Conservation (phyloP, 2,113 vertebrate species). For the Balaenoptera acutorostrata region DNA sequence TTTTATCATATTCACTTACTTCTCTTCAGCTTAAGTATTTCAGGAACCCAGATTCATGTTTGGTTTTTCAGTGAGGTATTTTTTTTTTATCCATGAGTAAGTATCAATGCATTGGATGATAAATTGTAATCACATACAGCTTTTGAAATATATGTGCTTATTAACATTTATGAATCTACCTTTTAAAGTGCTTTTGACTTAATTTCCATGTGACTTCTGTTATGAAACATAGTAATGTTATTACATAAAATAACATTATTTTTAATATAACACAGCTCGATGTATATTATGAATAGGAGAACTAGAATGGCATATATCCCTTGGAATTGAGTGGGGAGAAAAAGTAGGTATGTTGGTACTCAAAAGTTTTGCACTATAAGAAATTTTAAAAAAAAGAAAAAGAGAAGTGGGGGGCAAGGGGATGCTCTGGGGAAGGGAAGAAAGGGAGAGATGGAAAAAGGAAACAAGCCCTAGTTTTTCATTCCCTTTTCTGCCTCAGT, state of each 20-base stretch:
- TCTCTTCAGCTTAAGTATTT: conserved; percentile 25
- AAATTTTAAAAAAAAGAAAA: neutral
- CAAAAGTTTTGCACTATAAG: neutral
- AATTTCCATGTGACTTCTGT: conserved; percentile 20
- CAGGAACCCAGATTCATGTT: neutral
- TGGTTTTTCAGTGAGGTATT: neutral
- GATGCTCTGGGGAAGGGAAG: neutral
- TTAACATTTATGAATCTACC: neutral
- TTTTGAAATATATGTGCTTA: neutral
- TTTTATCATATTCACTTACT: conserved; percentile 17
- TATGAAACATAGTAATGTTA: neutral
- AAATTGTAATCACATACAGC: neutral
- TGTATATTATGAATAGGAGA: conserved; percentile 6
- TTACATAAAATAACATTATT: neutral
- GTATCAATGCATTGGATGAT: neutral
- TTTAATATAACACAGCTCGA: neutral
- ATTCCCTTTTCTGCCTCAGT: conserved; percentile 5
- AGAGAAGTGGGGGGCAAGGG: neutral
- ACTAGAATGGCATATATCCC: neutral
- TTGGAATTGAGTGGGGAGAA: neutral
- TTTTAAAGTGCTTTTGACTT: conserved; percentile 27
- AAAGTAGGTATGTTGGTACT: neutral
- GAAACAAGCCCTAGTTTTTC: neutral
- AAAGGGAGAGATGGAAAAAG: neutral
- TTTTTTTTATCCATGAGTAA: conserved; percentile 9